These are phyloP conservation scores for Ophraella communa DNA, from an alignment of 2,888 invertebrate genomes.

Conservation along the genomic window DNA sequence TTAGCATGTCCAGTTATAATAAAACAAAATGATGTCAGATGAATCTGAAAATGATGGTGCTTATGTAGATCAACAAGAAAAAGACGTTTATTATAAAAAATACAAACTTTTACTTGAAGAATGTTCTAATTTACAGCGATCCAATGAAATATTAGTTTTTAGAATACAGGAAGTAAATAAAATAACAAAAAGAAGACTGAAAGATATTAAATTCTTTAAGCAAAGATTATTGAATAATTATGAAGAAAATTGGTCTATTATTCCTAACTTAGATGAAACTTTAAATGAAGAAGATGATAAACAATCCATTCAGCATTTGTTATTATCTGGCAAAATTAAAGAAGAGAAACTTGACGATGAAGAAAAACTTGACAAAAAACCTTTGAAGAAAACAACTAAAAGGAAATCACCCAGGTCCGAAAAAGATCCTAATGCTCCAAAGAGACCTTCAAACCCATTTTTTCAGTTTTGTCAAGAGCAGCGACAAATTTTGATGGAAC, in stretches of 20 bases:
- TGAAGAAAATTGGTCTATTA: slow-evolving; percentile 70
- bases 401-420: slow-evolving; percentile 66
- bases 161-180: slow-evolving; percentile 76
- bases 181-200: slow-evolving; percentile 70
- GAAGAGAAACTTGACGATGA: slow-evolving; percentile 53
- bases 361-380: slow-evolving; percentile 52
- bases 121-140: slow-evolving; percentile 78
- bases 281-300: slow-evolving; percentile 63
- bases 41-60: slow-evolving; percentile 67
- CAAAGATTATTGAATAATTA: slow-evolving; percentile 72
- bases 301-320: slow-evolving; percentile 51
- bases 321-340: slow-evolving; percentile 51
- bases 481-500: slow-evolving; percentile 73
- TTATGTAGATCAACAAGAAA: slow-evolving; percentile 62
- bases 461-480: slow-evolving; percentile 84
- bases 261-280: slow-evolving; percentile 50
- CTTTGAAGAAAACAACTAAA: slow-evolving; percentile 51
- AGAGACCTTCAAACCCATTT: slow-evolving; percentile 81
- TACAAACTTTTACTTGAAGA: slow-evolving; percentile 75
- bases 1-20: not conserved
- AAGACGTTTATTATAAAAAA: slow-evolving; percentile 75
- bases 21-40: slow-evolving; percentile 63
- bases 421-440: slow-evolving; percentile 77
- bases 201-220: slow-evolving; percentile 73
- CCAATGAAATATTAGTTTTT: slow-evolving; percentile 71